Evolutionary conservation across 2,888 invertebrate genomes (phyloP).

Genomic region (Hypomecis atomaria): DNA sequence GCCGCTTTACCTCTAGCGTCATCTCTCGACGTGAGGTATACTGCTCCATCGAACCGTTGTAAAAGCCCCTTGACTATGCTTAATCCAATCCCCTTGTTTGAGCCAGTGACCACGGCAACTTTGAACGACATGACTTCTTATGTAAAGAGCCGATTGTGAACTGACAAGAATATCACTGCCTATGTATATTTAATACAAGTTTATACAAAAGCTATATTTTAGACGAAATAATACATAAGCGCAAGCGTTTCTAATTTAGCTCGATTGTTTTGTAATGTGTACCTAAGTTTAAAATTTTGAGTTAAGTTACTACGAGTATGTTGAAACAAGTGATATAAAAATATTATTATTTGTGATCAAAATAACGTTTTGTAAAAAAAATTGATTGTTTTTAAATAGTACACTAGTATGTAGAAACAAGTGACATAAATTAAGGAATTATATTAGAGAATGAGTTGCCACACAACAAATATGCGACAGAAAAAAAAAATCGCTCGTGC

Average conservation of each 20-base stretch:
- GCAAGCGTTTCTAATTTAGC: background rate
- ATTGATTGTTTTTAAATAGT: too few relatives aligned
- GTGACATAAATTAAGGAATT: too few relatives aligned
- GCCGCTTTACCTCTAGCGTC: constrained; percentile 52
- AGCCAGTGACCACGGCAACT: constrained; percentile 83
- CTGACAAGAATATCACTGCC: background rate
- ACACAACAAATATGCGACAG: too few relatives aligned
- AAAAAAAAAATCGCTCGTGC: too few relatives aligned
- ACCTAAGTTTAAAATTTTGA: too few relatives aligned
- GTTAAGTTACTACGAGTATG: too few relatives aligned
- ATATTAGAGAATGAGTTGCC: too few relatives aligned
- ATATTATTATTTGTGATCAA: too few relatives aligned
- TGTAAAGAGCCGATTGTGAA: background rate
- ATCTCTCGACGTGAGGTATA: constrained; percentile 79
- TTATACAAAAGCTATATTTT: background rate
- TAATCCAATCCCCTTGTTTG: constrained; percentile 88
- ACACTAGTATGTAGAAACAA: too few relatives aligned
- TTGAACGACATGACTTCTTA: constrained; percentile 32
- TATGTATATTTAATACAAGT: background rate
- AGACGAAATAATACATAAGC: background rate
- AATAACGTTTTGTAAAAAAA: too few relatives aligned
- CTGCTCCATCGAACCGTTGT: constrained; percentile 84
- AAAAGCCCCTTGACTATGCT: constrained; percentile 86
- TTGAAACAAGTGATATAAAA: too few relatives aligned
- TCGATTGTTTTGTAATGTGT: too few relatives aligned